Evolutionary conservation across 2,888 invertebrate genomes (phyloP), one percentile per base, ranked within the genome.

Genomic region (Myopa testacea): DNA sequence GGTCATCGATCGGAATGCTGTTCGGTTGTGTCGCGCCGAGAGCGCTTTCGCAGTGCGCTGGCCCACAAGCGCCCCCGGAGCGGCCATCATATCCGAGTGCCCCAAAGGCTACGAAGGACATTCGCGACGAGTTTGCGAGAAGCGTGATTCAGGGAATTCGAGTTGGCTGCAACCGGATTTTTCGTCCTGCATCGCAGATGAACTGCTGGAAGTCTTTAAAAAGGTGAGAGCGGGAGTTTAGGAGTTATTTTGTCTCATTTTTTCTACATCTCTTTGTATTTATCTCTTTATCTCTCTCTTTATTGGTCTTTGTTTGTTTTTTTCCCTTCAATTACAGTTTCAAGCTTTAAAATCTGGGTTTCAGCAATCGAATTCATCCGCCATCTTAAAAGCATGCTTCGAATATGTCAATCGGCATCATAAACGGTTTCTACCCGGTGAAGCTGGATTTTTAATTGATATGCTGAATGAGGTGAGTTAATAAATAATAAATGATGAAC

Each of bases 151-250:
- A 19, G 92, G 92, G 55, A 93, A 92, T 37, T 93, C 94, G 0
- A 92, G 92, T 80, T 96, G 96, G 96, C 91, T 92, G 82, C 88
- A 91, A 67, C 94, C 95, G 0, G 94, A 95, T 87, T 95, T 95
- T 86, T 94, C 95, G 1, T 91, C 91, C 34, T 96, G 96, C 85
- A 90, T 93, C 38, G 92, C 93, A 45, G 92, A 93, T 83, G 91
- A 93, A 1, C 87, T 95, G 50, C 88, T 91, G 74, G 89, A 91
- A 83, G 92, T 93, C 80, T 93, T 93, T 84, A 91, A 92, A 83
- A 91, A 92, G 75, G 75, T 75, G 3, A 10, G 75, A 1, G n/a
- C 4, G 40, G 8, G 3, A 14, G 3, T 8, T 14, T 8, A 52
- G 52, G 52, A 14, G 52, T 52, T 52, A 12, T 8, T 52, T 52